A percentile compares a stretch with the other conserved stretches of the same genome.
Evolutionary conservation across 2,888 invertebrate genomes (phyloP).

Genomic region (Meganola albula): DNA sequence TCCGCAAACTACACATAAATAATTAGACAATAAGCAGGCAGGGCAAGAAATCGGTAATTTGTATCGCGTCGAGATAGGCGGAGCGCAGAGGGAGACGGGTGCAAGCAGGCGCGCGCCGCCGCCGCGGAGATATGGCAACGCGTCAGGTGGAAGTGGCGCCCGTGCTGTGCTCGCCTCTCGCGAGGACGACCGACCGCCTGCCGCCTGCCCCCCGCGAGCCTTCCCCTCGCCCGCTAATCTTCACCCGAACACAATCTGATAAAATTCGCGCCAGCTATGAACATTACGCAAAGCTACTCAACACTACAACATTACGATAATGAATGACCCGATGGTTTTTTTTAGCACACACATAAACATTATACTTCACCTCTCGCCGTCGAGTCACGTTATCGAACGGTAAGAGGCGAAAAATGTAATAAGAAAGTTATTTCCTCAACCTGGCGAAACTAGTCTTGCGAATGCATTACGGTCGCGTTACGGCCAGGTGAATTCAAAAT

Average conservation of each 20-base stretch:
- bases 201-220: conserved; percentile 47
- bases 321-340: conserved; percentile 66
- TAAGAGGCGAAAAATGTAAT: conserved; percentile 59
- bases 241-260: conserved; percentile 74
- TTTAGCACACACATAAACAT: conserved; percentile 54
- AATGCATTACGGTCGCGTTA: conserved; percentile 74
- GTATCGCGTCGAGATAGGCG: conserved; percentile 71
- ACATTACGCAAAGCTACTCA: conserved; percentile 73
- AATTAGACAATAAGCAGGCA: conserved; percentile 75
- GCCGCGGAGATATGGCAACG: conserved; percentile 72
- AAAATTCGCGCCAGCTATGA: conserved; percentile 77
- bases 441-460: conserved; percentile 75
- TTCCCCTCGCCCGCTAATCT: conserved; percentile 64
- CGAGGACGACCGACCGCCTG: conserved; percentile 54
- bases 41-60: conserved; percentile 75
- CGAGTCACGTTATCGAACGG: conserved; percentile 52
- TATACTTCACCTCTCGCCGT: conserved; percentile 42
- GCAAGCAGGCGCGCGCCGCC: conserved; percentile 60
- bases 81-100: conserved; percentile 64
- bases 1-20: conserved; percentile 70
- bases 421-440: conserved; percentile 76
- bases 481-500: conserved; percentile 76
- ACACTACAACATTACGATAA: conserved; percentile 66
- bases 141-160: conserved; percentile 76
- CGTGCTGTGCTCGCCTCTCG: conserved; percentile 52